Conservation (phyloP, 2,797 vertebrate species). For the Lepus townsendii region DNA sequence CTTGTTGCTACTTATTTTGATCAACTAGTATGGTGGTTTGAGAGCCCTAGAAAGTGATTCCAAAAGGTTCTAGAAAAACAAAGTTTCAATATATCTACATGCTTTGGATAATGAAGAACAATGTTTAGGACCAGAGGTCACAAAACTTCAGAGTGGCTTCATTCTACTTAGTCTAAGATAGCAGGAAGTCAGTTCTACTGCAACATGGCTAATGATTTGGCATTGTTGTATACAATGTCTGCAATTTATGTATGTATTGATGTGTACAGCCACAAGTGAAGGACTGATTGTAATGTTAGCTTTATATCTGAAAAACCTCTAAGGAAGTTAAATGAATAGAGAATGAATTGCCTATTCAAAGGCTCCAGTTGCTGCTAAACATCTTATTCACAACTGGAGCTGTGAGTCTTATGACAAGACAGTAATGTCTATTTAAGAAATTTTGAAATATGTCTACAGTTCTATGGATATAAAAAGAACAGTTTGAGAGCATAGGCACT, state of each 20-base stretch:
- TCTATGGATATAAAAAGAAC: constrained; percentile 24
- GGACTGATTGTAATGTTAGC: not conserved
- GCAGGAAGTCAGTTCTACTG: not conserved
- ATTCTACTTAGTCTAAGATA: constrained; percentile 24
- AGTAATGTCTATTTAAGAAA: constrained; percentile 16
- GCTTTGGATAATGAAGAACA: constrained; percentile 62
- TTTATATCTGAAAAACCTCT: constrained; percentile 26
- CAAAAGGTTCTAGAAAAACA: constrained; percentile 63
- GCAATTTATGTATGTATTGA: constrained; percentile 9
- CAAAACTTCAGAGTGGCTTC: constrained; percentile 54
- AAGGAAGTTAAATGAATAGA: constrained; percentile 18
- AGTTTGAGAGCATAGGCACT: not conserved
- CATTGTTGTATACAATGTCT: not conserved
- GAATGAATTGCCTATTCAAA: constrained; percentile 14
- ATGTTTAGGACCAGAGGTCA: constrained; percentile 50
- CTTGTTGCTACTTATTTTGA: constrained; percentile 70
- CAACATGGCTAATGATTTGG: constrained; percentile 11
- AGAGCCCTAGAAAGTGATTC: constrained; percentile 61
- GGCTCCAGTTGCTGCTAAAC: not conserved
- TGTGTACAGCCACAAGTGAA: not conserved
- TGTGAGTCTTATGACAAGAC: not conserved
- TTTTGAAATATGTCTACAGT: constrained; percentile 37
- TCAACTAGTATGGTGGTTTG: constrained; percentile 61
- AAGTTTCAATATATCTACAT: constrained; percentile 40
- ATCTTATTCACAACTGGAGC: constrained; percentile 8